Evolutionary conservation across 1,140 invertebrate genomes (phyloP).

Genomic region (Venturia canescens): DNA sequence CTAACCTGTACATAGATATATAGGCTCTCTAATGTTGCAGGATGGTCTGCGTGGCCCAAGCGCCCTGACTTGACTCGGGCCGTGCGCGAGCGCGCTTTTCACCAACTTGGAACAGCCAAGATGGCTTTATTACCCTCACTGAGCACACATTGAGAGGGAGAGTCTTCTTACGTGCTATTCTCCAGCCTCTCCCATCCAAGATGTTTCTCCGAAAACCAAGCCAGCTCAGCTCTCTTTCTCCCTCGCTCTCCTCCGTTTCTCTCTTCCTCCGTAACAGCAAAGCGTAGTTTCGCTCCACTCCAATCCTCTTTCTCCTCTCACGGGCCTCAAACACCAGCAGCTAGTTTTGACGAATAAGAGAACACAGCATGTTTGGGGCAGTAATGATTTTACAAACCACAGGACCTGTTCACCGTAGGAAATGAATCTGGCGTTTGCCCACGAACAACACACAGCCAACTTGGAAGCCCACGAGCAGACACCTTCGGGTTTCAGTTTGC

Average conservation of each 20-base stretch:
- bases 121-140: conserved; percentile 59
- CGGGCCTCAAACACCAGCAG: not conserved
- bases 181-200: conserved; percentile 57
- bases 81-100: conserved; percentile 41
- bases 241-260: not conserved
- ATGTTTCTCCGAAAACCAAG: conserved; percentile 29
- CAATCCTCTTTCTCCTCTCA: conserved; percentile 39
- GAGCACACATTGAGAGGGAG: conserved; percentile 28
- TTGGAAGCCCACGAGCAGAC: conserved; percentile 19
- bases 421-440: conserved; percentile 48
- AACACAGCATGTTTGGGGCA: not conserved
- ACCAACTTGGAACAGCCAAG: conserved; percentile 43
- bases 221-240: conserved; percentile 11
- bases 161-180: conserved; percentile 40
- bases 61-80: conserved; percentile 24
- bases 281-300: no score
- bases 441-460: no score
- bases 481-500: not conserved
- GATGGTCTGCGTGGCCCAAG: conserved; percentile 30
- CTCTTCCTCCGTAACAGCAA: not conserved
- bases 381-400: not conserved
- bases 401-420: conserved; percentile 36
- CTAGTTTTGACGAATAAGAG: conserved; percentile 35
- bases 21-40: conserved; percentile 15
- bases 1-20: not conserved